These are phyloP conservation scores for Oncopodura yosiiana DNA, from an alignment of 1,140 invertebrate species.

Conservation along the genomic window DNA sequence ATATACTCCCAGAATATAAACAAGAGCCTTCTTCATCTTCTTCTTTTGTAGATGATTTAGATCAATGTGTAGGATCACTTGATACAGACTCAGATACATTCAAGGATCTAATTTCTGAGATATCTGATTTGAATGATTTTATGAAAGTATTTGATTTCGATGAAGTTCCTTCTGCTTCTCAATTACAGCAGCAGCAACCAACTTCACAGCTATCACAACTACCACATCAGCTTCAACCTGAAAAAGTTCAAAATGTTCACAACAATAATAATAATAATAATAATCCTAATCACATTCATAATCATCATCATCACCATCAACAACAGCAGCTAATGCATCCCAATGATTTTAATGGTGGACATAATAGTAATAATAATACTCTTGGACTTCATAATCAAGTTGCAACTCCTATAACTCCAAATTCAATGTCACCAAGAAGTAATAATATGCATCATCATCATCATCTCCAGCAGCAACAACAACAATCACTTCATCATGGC, in stretches of 20 bases:
- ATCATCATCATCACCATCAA: neutral
- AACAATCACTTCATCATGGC: neutral
- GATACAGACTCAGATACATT: constrained; percentile 75
- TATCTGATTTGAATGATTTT: constrained; percentile 63
- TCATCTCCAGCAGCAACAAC: neutral
- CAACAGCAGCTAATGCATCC: neutral
- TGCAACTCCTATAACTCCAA: too few relatives aligned
- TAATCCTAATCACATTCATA: neutral
- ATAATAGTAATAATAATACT: too few relatives aligned
- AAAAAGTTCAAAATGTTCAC: neutral
- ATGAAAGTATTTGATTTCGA: constrained; percentile 73
- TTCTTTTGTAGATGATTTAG: constrained; percentile 64
- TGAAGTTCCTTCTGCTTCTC: constrained; percentile 42
- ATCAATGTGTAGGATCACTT: constrained; percentile 64
- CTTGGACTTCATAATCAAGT: too few relatives aligned
- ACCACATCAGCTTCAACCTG: neutral
- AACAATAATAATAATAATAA: neutral
- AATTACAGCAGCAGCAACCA: constrained; percentile 30
- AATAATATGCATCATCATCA: neutral
- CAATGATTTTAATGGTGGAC: too few relatives aligned
- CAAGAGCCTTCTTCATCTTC: constrained; percentile 59
- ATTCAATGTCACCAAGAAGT: too few relatives aligned
- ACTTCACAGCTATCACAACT: neutral
- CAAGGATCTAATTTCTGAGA: constrained; percentile 78
- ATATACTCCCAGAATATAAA: constrained; percentile 80